Conservation (phyloP, 2,113 vertebrate species). For the Platichthys stellatus region DNA sequence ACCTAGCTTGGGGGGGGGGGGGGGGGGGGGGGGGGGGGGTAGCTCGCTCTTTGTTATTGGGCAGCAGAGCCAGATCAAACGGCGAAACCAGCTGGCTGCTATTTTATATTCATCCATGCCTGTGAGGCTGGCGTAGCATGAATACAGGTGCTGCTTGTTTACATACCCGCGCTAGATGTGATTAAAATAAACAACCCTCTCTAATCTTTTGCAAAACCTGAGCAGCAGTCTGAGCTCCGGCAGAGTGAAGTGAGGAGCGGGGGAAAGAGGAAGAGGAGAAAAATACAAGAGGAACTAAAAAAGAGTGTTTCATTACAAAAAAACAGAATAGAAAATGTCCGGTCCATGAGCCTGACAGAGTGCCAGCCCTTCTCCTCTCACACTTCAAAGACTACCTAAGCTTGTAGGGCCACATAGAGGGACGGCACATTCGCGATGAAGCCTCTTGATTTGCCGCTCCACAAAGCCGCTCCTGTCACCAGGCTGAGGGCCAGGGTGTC, state of each 20-base stretch:
- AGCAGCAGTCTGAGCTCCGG: conserved; percentile 32
- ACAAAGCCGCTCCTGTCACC: conserved; percentile 71
- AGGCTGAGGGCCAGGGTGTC: conserved; percentile 55
- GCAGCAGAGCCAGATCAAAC: conserved; percentile 72
- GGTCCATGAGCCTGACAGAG: conserved; percentile 43
- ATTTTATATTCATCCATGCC: conserved; percentile 72
- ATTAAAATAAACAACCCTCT: conserved; percentile 64
- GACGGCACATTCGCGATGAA: conserved; percentile 69
- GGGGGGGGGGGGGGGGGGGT: conserved; percentile 15
- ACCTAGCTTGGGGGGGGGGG: conserved; percentile 28
- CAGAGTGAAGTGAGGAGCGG: not conserved
- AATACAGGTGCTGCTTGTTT: conserved; percentile 77
- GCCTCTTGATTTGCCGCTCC: conserved; percentile 67
- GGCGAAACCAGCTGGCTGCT: conserved; percentile 76
- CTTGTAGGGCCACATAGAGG: conserved; percentile 58
- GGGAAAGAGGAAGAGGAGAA: conserved; percentile 6
- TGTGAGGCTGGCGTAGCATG: conserved; percentile 59
- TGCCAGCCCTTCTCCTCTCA: conserved; percentile 61
- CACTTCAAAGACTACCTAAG: conserved; percentile 75
- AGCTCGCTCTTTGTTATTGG: conserved; percentile 72
- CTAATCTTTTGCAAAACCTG: conserved; percentile 66
- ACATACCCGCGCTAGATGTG: conserved; percentile 65
- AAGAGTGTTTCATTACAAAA: not conserved
- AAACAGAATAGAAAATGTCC: conserved; percentile 5
- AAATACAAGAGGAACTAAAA: conserved; percentile 6